A percentile compares a stretch with the other conserved stretches of the same genome.
Evolutionary conservation across 2,113 vertebrate species (phyloP).

Genomic region (Brachypodius melanocephalos): DNA sequence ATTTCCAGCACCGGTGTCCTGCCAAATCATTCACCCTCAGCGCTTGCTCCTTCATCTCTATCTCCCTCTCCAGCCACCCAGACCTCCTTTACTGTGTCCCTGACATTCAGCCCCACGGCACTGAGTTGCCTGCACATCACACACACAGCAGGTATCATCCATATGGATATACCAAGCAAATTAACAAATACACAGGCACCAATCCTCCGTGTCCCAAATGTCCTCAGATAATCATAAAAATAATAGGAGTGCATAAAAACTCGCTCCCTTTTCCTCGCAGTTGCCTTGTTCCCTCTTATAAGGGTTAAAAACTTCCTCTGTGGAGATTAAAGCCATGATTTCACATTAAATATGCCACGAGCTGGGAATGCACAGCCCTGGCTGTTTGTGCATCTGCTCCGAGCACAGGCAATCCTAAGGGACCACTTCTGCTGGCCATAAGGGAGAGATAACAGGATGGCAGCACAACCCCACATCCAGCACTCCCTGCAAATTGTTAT

Average conservation of each 20-base stretch:
- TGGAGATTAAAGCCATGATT: not conserved
- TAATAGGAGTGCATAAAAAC: not conserved
- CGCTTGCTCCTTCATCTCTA: not conserved
- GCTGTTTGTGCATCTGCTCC: not conserved
- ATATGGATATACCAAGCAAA: not conserved
- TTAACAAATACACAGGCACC: not conserved
- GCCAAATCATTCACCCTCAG: not conserved
- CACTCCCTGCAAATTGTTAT: not conserved
- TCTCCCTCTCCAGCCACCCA: not conserved
- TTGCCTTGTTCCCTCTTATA: fast-evolving
- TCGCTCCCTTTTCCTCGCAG: not conserved
- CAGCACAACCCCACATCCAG: not conserved
- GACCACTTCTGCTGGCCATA: not conserved
- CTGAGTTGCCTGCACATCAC: not conserved
- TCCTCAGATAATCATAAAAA: not conserved
- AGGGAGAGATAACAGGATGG: not conserved
- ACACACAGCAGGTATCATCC: not conserved
- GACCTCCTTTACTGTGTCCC: not conserved
- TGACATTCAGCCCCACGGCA: fast-evolving
- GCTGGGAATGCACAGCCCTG: not conserved
- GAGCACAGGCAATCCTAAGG: not conserved
- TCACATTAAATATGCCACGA: not conserved
- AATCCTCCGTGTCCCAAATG: not conserved
- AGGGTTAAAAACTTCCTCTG: not conserved
- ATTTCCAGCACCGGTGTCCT: not conserved